A percentile compares a stretch with the other conserved stretches of the same genome.
Conservation (phyloP, 1,140 invertebrate genomes). For the Calephelis virginiensis region DNA sequence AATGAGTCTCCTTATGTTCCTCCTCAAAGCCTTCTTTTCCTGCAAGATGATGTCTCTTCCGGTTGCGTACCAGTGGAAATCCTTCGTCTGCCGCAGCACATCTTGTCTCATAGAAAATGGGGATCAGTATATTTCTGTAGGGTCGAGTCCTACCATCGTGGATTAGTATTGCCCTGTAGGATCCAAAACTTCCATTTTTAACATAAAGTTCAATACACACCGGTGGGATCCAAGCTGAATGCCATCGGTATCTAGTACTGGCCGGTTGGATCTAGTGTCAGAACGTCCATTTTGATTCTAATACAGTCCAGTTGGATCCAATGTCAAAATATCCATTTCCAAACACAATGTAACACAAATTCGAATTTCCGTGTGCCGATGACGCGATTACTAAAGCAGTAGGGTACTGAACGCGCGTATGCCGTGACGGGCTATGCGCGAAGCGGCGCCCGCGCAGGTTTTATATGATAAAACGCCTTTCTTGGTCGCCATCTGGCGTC, state of each 20-base stretch:
- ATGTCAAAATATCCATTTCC: slow-evolving; percentile 65
- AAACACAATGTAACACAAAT: slow-evolving; percentile 63
- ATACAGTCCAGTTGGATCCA: slow-evolving; percentile 73
- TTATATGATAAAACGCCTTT: slow-evolving; percentile 61
- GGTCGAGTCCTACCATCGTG: slow-evolving; percentile 67
- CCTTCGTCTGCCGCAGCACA: slow-evolving; percentile 68
- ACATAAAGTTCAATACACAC: slow-evolving; percentile 62
- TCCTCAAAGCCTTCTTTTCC: slow-evolving; percentile 57
- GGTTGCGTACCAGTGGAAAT: slow-evolving; percentile 62
- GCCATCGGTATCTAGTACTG: slow-evolving; percentile 59
- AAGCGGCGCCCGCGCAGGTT: slow-evolving; percentile 43
- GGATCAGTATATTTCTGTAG: slow-evolving; percentile 67
- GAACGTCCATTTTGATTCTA: slow-evolving; percentile 59
- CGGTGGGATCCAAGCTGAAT: slow-evolving; percentile 61
- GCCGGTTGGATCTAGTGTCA: slow-evolving; percentile 64
- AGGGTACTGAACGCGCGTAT: slow-evolving; percentile 46
- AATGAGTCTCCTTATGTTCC: slow-evolving; percentile 37
- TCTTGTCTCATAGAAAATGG: slow-evolving; percentile 48
- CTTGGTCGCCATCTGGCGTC: slow-evolving; percentile 55
- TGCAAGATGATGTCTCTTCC: slow-evolving; percentile 70
- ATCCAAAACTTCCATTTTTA: slow-evolving; percentile 46
- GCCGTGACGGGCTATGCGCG: slow-evolving; percentile 57
- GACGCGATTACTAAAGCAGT: slow-evolving; percentile 41
- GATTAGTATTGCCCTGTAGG: slow-evolving; percentile 49
- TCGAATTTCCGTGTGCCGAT: slow-evolving; percentile 47